Conservation (phyloP, 2,113 vertebrate species). For the Channa argus region DNA sequence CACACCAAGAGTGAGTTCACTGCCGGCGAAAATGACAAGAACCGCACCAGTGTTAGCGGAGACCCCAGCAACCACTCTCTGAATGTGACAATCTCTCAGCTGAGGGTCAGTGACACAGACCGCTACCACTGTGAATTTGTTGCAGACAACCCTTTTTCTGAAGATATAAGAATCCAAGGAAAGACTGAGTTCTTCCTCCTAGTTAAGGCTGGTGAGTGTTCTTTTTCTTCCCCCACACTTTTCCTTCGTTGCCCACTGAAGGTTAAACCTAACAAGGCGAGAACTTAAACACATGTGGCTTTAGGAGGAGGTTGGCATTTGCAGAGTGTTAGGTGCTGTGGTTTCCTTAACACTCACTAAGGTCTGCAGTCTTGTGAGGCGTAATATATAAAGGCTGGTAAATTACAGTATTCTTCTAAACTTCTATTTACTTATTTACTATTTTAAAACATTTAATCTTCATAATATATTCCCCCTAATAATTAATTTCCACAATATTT, state of each 20-base stretch:
- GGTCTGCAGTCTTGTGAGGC: too few species aligned
- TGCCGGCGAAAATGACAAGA: fast-evolving
- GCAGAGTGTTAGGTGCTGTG: not conserved
- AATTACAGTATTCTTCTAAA: too few species aligned
- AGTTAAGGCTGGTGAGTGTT: constrained; percentile 69
- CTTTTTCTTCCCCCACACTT: not conserved
- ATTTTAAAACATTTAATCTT: too few species aligned
- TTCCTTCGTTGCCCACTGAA: not conserved
- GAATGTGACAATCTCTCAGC: constrained; percentile 69
- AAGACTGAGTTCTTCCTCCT: constrained; percentile 69
- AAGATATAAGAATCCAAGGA: not conserved
- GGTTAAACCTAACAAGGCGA: not conserved
- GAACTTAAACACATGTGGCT: too few species aligned
- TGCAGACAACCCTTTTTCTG: fast-evolving
- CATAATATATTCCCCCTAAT: too few species aligned
- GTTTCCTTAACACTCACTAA: not conserved
- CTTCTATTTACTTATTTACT: too few species aligned
- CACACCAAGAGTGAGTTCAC: fast-evolving
- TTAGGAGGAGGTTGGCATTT: not conserved
- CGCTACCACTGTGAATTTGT: constrained; percentile 76
- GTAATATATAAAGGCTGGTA: too few species aligned
- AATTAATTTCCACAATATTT: not conserved
- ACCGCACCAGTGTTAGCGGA: constrained; percentile 49
- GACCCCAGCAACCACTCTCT: constrained; percentile 24
- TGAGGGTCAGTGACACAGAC: constrained; percentile 71